Conservation (phyloP, 2,113 vertebrate species). For the Datnioides undecimradiatus region DNA sequence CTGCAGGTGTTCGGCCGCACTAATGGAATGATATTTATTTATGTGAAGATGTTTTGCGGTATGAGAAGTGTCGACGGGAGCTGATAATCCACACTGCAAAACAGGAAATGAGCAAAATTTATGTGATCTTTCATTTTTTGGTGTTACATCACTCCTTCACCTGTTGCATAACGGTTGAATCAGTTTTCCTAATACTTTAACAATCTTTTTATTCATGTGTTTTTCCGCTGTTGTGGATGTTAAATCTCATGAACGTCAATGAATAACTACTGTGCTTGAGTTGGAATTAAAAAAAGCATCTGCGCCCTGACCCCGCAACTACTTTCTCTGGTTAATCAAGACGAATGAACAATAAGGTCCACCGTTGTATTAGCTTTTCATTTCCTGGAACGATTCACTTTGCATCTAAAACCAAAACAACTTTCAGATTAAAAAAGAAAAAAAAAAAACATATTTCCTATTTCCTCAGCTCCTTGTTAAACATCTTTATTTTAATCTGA, state of each 20-base stretch:
- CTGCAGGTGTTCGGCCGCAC: conserved; percentile 59
- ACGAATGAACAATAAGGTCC: not conserved
- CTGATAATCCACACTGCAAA: not conserved
- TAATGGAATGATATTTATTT: conserved; percentile 67
- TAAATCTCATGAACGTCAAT: not conserved
- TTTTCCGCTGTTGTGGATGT: not conserved
- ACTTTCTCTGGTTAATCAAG: not conserved
- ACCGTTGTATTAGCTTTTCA: not conserved
- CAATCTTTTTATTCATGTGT: not conserved
- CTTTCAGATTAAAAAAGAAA: not conserved
- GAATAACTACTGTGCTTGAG: not conserved
- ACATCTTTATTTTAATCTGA: not conserved
- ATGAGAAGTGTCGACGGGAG: not conserved
- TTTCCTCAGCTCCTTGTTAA: not conserved
- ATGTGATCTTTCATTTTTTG: not conserved
- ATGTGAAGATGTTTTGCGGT: conserved; percentile 15
- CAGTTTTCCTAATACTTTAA: not conserved
- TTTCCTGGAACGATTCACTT: not conserved
- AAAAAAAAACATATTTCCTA: not conserved
- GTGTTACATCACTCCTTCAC: not conserved
- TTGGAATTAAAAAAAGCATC: not conserved
- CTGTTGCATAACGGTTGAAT: not conserved
- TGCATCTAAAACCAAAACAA: not conserved
- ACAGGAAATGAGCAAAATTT: not conserved
- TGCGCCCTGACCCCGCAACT: not conserved